phyloP scores from a whole-genome alignment of 37 sponge, comb jelly and placozoan species.

The Halisarca cf. caerulea region DNA sequence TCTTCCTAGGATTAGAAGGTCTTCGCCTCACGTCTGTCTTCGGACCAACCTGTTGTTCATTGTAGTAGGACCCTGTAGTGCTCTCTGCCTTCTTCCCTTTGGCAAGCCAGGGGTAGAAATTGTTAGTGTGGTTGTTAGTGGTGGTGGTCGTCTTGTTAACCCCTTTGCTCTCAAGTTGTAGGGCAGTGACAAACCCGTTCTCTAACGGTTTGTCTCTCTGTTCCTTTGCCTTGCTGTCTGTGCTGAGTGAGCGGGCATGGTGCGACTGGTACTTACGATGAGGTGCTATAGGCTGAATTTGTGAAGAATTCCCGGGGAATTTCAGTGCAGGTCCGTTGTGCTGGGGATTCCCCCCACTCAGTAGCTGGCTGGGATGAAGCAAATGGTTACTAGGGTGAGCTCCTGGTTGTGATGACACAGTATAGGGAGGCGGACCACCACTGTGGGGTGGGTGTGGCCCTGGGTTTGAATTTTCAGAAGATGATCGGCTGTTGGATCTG shows the following conservation, averaged over 20 bases:
- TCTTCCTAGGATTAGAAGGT: background rate
- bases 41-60: background rate
- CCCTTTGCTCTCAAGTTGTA: background rate
- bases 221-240: constrained; percentile 11
- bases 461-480: constrained; percentile 14
- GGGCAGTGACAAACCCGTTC: background rate
- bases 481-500: background rate
- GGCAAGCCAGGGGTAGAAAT: constrained; percentile 8
- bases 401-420: background rate
- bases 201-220: background rate
- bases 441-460: background rate
- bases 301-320: background rate
- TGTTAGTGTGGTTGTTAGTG: background rate
- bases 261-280: background rate
- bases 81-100: background rate
- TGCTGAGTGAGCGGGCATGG: constrained; percentile 7
- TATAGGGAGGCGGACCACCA: constrained; percentile 10
- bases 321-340: background rate
- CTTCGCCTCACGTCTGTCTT: background rate
- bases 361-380: background rate
- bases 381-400: background rate
- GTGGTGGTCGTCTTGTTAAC: background rate
- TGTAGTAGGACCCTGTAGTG: constrained; percentile 8
- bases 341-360: background rate
- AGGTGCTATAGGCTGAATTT: background rate